phyloP scores from a whole-genome alignment of 2,797 vertebrate genomes.

The Sylvia borin region DNA sequence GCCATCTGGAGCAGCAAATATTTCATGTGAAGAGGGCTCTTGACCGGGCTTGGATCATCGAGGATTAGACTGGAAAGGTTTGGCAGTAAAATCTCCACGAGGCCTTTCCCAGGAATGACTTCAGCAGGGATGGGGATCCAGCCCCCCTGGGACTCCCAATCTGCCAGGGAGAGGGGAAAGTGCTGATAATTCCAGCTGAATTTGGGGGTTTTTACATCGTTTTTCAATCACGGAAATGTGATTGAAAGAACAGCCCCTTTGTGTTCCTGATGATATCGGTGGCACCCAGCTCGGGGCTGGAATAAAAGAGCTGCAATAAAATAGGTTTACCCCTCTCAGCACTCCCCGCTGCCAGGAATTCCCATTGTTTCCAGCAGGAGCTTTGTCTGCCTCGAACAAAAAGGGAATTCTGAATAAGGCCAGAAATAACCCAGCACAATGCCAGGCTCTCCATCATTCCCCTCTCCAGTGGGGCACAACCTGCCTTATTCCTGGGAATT shows the following conservation, averaged over 20 bases:
- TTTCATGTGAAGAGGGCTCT: conserved; percentile 45
- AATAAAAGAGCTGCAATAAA: neutral
- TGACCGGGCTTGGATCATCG: conserved; percentile 24
- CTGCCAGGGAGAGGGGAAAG: neutral
- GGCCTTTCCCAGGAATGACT: neutral
- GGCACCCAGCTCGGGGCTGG: neutral
- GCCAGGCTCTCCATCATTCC: neutral
- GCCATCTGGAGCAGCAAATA: conserved; percentile 63
- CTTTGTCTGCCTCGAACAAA: conserved; percentile 15
- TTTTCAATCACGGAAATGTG: too few species aligned
- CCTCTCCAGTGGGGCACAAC: accelerated
- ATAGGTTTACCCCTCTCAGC: neutral
- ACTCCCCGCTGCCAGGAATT: conserved; percentile 4
- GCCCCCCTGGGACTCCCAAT: neutral
- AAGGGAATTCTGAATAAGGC: neutral
- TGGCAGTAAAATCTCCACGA: conserved; percentile 44
- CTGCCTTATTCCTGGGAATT: accelerated
- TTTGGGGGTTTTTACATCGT: neutral
- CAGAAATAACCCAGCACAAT: conserved; percentile 15
- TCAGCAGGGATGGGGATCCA: neutral
- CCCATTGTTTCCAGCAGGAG: conserved; percentile 21
- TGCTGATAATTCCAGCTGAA: neutral
- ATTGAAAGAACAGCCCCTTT: neutral
- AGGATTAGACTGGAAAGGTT: conserved; percentile 40
- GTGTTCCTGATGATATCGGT: neutral